Base-by-base conservation (phyloP, 2,113 vertebrate species). In the Apteryx mantelli region DNA sequence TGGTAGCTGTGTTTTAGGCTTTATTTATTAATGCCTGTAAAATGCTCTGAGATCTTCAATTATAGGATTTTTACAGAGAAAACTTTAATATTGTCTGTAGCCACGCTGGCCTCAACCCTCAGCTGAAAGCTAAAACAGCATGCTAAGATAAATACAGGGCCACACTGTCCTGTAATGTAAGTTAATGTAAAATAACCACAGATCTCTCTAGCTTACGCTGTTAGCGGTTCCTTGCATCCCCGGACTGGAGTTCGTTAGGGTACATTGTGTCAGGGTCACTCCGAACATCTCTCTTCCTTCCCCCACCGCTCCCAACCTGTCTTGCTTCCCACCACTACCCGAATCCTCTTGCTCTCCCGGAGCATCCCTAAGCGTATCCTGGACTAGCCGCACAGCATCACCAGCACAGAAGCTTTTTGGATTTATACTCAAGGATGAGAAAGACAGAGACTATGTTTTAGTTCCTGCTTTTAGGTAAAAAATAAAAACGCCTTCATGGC, bases 21-120 rank as follows among this genome's bases (percentile, higher is more conserved):
- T 96, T 97, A 97, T 95, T 96, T 97, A 97, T 97, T 97, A 95
- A 97, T 95, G 87, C 73, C 78, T 95, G 64, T 86, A 95, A 97
- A 96, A 95, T 71, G 89, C 94, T 86, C 86, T 83, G 93, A 97
- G 93, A 83, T 95, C 89, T 91, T 88, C 87, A 89, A 93, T 95
- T 94, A 94, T 30, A 95, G 87, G 82, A 89, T 89, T 93, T 97
- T 94, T 71, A 50, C 21, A 55, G 82, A 56, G 88, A 96, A 95
- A 90, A 89, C 75, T 56, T 89, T 94, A 75, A 68, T 65, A 68
- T 56, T 94, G 69, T 68, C 85, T 95, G 79, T 44, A 76, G 91
- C 79, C 82, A 90, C 0, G 0, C 32, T 36, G 6, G 87, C 88
- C 87, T 88, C 93, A 91, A 87, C 34, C 61, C 71, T 94, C 82